These are phyloP conservation scores for Scleropages formosus DNA, from an alignment of 2,797 vertebrate species.

Conservation along the genomic window DNA sequence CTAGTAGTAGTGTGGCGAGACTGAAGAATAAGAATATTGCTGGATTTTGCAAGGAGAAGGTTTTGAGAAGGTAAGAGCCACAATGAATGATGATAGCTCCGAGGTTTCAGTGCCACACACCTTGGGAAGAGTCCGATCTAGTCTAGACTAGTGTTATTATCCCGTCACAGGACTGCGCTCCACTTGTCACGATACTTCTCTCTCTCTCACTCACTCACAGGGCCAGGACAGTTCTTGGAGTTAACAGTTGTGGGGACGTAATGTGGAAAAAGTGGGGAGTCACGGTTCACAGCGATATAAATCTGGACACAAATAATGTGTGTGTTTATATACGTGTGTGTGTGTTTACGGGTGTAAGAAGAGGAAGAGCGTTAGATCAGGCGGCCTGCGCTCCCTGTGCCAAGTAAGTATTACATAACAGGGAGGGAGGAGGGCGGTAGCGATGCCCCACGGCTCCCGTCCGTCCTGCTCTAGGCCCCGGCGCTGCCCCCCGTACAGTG, in stretches of 20 bases:
- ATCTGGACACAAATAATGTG: constrained; percentile 5
- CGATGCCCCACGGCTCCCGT: constrained; percentile 28
- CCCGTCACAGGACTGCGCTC: no score
- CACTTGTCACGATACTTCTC: background rate
- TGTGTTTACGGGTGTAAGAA: constrained; percentile 13
- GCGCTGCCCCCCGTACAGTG: background rate
- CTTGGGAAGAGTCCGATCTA: no score
- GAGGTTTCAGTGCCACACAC: no score
- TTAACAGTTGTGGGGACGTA: constrained; percentile 14
- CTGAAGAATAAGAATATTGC: constrained; percentile 2
- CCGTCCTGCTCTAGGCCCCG: background rate
- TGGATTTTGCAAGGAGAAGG: constrained; percentile 2
- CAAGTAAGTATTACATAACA: constrained; percentile 65
- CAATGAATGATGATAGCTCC: no score
- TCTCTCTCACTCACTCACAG: background rate
- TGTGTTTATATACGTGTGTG: constrained; percentile 38
- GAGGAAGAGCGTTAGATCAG: constrained; percentile 22
- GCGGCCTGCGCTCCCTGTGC: constrained; percentile 3
- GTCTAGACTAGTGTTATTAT: no score
- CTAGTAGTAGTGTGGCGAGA: background rate
- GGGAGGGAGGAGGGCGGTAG: background rate
- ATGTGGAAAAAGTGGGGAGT: no score
- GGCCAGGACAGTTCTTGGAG: background rate
- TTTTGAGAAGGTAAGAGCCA: constrained; percentile 16
- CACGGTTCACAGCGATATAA: background rate